Evolutionary conservation across 2,113 vertebrate genomes (phyloP), one percentile per base, ranked within the genome.

Genomic region (Saguinus imperator): DNA sequence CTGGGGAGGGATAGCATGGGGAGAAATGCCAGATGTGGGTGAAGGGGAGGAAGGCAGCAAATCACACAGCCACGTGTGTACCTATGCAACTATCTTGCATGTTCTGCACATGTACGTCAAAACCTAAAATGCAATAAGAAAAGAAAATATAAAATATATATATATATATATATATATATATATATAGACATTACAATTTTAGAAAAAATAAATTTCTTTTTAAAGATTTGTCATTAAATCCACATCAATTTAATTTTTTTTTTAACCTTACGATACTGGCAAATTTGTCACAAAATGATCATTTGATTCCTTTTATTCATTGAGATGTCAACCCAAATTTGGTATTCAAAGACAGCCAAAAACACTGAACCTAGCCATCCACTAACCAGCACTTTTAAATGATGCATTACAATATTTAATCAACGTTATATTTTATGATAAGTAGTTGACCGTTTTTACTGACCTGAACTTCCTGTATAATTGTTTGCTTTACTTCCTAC

Each of bases 301-400:
- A 87, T 48, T 70, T 57, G 13, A 89, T 27, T 89, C 1, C 16
- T 89, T 91, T 79, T 25, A 66, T 79, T 96, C 35, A 93, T 45
- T 82, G 66, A 94, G 7, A 73, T 48, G 20, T 61, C 87, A 64
- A 48, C 16, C 37, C 94, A 90, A 83, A 96, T 76, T 96, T 64
- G 37, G 21, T 16, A 37, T 35, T 92, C 45, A n/a, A 77, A 91
- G 32, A 91, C 11, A 94, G 32, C 6, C 17, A 52, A 79, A 64
- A 89, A 77, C 73, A 94, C 5, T 77, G 48, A 89, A 86, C 14
- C 23, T 0, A 32, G 10, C 3, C 48, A 43, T 66, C 1, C 18
- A 61, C 32, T 79, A 91, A 79, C n/a, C 9, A 87, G 16, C 27
- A 57, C 12, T 25, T 50, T 37, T n/a, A 11, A 75, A 81, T 16